phyloP scores from a whole-genome alignment of 30 jellyfish, hydroid and myxozoan genomes.

The Pelagia noctiluca region DNA sequence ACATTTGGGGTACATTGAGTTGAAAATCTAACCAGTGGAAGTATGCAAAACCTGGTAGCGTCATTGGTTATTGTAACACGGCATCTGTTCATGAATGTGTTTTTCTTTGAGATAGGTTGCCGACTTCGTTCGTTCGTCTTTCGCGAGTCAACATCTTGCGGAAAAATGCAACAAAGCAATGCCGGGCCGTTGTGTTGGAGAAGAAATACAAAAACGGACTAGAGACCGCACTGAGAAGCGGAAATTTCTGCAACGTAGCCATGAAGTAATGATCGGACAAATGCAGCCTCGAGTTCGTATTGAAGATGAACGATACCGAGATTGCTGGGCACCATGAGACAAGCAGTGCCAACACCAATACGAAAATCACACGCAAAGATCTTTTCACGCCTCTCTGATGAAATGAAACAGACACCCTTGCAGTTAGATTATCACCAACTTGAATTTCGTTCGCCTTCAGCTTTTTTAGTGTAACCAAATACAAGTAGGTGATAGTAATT shows the following conservation, averaged over 20 bases:
- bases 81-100: too few species aligned
- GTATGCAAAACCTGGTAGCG: too few species aligned
- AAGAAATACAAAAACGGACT: slow-evolving; percentile 60
- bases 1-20: too few species aligned
- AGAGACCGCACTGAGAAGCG: slow-evolving; percentile 56
- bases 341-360: slow-evolving; percentile 26
- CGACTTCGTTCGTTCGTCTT: neutral
- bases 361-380: slow-evolving; percentile 61
- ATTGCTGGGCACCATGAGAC: slow-evolving; percentile 61
- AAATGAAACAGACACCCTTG: neutral
- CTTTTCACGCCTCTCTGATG: slow-evolving; percentile 51
- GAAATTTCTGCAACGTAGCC: slow-evolving; percentile 52
- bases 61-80: too few species aligned
- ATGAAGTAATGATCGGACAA: slow-evolving; percentile 21
- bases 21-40: too few species aligned
- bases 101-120: too few species aligned
- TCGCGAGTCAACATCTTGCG: slow-evolving; percentile 19
- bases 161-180: slow-evolving; percentile 32
- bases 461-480: slow-evolving; percentile 32
- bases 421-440: neutral
- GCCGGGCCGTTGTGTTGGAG: slow-evolving; percentile 53
- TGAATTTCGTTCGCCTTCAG: slow-evolving; percentile 39
- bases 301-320: slow-evolving; percentile 28
- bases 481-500: slow-evolving; percentile 12
- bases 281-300: slow-evolving; percentile 9